phyloP scores from a whole-genome alignment of 1,140 invertebrate species.

The Procambarus clarkii region DNA sequence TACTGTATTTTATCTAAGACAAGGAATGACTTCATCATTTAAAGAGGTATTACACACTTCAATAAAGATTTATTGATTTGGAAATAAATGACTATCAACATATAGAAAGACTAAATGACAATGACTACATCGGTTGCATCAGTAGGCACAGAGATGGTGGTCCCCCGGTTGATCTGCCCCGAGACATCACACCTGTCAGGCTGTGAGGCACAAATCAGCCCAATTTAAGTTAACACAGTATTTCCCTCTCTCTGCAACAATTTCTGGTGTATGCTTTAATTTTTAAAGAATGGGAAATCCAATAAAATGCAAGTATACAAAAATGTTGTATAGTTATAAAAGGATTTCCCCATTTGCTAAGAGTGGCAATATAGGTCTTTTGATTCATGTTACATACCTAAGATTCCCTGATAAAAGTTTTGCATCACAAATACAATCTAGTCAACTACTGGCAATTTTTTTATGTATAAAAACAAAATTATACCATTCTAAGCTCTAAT shows the following conservation, averaged over 20 bases:
- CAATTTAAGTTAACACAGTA: neutral
- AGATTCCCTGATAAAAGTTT: no score
- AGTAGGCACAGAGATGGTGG: constrained; percentile 55
- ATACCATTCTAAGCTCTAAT: no score
- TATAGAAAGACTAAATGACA: constrained; percentile 14
- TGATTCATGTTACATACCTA: no score
- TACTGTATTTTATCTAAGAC: neutral
- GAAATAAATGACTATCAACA: constrained; percentile 11
- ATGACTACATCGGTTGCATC: constrained; percentile 29
- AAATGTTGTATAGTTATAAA: neutral
- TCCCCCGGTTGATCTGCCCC: constrained; percentile 35
- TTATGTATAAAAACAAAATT: no score
- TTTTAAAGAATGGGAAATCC: neutral
- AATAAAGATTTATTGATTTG: neutral
- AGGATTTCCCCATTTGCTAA: no score
- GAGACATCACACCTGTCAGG: constrained; percentile 31
- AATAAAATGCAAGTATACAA: neutral
- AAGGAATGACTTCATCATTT: neutral
- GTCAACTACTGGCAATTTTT: no score
- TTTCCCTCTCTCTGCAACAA: neutral
- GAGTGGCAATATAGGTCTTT: no score
- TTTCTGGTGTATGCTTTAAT: neutral
- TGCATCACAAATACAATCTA: no score
- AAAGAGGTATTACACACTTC: neutral
- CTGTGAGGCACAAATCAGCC: constrained; percentile 20